These are phyloP conservation scores for Chrysodeixis includens DNA, from an alignment of 2,888 invertebrate species.

Conservation along the genomic window DNA sequence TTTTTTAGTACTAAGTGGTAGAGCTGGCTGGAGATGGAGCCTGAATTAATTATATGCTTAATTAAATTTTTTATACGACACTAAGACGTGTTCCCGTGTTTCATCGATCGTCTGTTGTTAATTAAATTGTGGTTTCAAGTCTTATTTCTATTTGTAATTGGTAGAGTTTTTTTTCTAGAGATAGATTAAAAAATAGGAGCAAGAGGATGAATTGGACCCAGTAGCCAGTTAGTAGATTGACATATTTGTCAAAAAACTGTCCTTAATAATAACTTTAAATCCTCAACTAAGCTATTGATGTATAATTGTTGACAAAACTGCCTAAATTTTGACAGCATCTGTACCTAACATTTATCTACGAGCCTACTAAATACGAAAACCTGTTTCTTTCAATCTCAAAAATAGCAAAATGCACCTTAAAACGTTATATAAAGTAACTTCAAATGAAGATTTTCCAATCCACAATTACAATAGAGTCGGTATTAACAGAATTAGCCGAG, in stretches of 20 bases:
- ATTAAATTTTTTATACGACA: conserved; percentile 43
- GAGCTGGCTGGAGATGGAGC: conserved; percentile 46
- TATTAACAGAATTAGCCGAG: conserved; percentile 37
- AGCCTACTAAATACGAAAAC: too few species aligned
- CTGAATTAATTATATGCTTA: conserved; percentile 60
- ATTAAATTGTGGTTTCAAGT: conserved; percentile 12
- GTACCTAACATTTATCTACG: too few species aligned
- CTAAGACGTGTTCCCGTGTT: conserved; percentile 27
- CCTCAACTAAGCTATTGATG: too few species aligned
- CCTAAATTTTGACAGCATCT: too few species aligned
- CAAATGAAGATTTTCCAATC: not conserved
- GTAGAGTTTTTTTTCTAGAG: not conserved
- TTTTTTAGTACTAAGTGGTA: conserved; percentile 50
- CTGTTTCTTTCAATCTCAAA: too few species aligned
- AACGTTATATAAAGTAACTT: not conserved
- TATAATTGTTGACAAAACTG: too few species aligned
- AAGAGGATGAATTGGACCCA: too few species aligned
- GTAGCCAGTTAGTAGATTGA: too few species aligned
- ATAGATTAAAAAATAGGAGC: too few species aligned
- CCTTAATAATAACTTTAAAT: too few species aligned
- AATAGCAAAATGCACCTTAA: not conserved
- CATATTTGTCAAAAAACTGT: too few species aligned
- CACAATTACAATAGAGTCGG: not conserved
- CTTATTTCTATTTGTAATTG: not conserved
- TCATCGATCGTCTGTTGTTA: conserved; percentile 27